Conservation (phyloP, 1,140 invertebrate genomes). For the Gonatopus flavifemur region DNA sequence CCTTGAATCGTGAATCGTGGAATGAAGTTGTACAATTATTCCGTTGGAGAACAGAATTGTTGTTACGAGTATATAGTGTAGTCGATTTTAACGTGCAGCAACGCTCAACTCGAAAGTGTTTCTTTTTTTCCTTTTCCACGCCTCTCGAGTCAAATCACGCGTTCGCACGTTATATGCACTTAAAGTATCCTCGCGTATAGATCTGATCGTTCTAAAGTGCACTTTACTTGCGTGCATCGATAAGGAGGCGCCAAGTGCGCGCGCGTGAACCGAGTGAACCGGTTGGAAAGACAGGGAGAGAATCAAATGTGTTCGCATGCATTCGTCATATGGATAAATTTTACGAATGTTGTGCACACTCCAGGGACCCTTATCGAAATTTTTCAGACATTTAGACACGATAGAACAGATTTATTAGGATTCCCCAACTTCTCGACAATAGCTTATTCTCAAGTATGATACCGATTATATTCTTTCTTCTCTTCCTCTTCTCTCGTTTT, state of each 20-base stretch:
- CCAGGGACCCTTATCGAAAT: constrained; percentile 23
- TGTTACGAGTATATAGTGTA: constrained; percentile 4
- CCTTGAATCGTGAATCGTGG: no score
- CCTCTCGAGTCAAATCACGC: constrained; percentile 14
- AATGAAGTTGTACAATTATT: no score
- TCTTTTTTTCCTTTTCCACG: neutral
- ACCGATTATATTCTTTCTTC: no score
- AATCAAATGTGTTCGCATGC: constrained; percentile 18
- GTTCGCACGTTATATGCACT: constrained; percentile 17
- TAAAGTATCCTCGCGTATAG: constrained; percentile 26
- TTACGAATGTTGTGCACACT: constrained; percentile 11
- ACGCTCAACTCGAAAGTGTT: neutral
- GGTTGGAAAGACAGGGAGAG: constrained; percentile 3
- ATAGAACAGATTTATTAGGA: constrained; percentile 19
- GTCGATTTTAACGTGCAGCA: neutral
- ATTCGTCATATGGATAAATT: constrained; percentile 32
- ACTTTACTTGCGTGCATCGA: constrained; percentile 35
- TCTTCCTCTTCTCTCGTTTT: no score
- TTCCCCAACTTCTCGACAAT: constrained; percentile 5
- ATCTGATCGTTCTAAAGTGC: constrained; percentile 22
- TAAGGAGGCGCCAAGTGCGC: constrained; percentile 15
- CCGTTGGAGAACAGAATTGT: no score
- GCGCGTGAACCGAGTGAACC: neutral
- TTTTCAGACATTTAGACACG: constrained; percentile 15
- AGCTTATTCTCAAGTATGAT: no score